phyloP scores from a whole-genome alignment of 2,888 invertebrate species.

The Isoperla grammatica region DNA sequence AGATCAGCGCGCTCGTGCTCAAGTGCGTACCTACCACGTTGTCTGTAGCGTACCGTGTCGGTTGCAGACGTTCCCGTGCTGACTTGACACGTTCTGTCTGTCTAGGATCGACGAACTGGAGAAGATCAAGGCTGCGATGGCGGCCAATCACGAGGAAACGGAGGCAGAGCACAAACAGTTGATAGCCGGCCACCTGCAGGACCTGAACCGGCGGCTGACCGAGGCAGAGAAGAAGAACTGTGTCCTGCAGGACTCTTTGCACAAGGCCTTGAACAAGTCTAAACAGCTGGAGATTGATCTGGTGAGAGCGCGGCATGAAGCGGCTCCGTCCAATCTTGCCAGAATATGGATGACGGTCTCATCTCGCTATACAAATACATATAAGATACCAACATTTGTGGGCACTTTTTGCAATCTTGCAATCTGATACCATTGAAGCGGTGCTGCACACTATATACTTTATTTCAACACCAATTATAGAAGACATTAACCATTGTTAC shows the following conservation, averaged over 20 bases:
- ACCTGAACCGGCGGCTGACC: conserved; percentile 33
- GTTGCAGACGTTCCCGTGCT: too few relatives aligned
- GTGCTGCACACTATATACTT: too few relatives aligned
- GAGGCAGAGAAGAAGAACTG: conserved; percentile 33
- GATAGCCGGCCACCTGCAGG: conserved; percentile 31
- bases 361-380: too few relatives aligned
- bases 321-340: too few relatives aligned
- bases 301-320: too few relatives aligned
- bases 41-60: too few relatives aligned
- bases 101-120: conserved; percentile 35
- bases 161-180: conserved; percentile 34
- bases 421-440: too few relatives aligned
- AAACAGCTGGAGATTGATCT: neutral
- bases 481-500: too few relatives aligned
- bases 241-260: neutral
- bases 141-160: conserved; percentile 33
- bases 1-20: conserved; percentile 31
- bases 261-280: neutral
- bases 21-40: conserved; percentile 32
- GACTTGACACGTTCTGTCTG: neutral
- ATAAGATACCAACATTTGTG: too few relatives aligned
- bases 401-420: too few relatives aligned
- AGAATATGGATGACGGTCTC: too few relatives aligned
- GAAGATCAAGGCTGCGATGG: conserved; percentile 33
- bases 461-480: too few relatives aligned